These are phyloP conservation scores for Pteronotus mesoamericanus DNA, from an alignment of 2,797 vertebrate species.

Conservation along the genomic window DNA sequence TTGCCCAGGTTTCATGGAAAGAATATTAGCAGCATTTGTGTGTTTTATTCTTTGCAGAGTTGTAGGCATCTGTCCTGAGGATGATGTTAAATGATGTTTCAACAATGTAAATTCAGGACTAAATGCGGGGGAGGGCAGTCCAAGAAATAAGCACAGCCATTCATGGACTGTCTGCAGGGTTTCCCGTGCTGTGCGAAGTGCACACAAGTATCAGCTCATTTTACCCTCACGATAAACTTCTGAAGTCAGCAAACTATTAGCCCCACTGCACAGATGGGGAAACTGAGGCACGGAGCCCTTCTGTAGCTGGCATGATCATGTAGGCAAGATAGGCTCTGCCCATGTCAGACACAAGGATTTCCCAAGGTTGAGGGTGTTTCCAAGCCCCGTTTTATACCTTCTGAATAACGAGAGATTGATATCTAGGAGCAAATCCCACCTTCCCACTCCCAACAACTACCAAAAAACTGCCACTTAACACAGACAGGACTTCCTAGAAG, in stretches of 20 bases:
- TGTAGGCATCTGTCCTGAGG: background rate
- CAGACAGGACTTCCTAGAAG: background rate
- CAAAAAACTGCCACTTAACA: background rate
- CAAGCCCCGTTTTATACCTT: background rate
- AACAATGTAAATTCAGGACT: background rate
- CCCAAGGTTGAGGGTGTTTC: background rate
- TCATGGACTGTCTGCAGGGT: background rate
- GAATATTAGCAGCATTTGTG: background rate
- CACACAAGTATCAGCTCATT: background rate
- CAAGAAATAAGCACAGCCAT: background rate
- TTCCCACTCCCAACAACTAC: background rate
- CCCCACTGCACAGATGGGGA: background rate
- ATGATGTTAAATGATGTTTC: background rate
- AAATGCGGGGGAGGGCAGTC: too few species aligned
- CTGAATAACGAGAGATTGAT: background rate
- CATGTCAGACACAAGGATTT: background rate
- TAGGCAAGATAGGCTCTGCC: background rate
- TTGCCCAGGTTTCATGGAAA: background rate
- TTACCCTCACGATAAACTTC: background rate
- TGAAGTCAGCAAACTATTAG: background rate
- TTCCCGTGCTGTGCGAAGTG: background rate
- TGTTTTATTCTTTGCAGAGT: background rate
- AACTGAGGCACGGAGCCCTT: background rate
- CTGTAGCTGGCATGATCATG: background rate
- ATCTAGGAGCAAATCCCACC: background rate